Evolutionary conservation across 2,888 invertebrate species (phyloP), one percentile per base, ranked within the genome.

Genomic region (Coelinius sp.): DNA sequence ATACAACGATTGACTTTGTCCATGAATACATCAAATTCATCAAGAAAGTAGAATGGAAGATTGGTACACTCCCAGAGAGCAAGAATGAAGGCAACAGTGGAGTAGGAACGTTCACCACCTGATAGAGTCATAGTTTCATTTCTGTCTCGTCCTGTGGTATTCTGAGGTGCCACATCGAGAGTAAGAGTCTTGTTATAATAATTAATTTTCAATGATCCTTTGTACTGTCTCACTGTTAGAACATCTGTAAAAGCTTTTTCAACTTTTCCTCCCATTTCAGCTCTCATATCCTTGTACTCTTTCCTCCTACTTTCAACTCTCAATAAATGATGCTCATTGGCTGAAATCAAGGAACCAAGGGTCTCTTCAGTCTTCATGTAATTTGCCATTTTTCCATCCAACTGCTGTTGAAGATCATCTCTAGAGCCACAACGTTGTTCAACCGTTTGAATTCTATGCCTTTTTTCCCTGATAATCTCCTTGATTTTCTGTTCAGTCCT

Each of bases 21-120:
- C 94, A 98, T 97, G 85, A 96, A 98, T 0, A 98, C 97, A 84
- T 98, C 98, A 85, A 97, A 98, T 90, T 99, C 98, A 88, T 98
- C 98, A 79, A 98, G 90, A 87, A 97, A 93, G 90, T 94, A 94
- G 89, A 99, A 98, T 0, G 99, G 98, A 82, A 96, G 92, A 83
- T 95, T 93, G 83, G 96, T 94, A 77, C 94, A 94, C 73, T 95
- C 94, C 99, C 99, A 99, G 35, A 99, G 90, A 31, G 98, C 92
- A 88, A 98, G 92, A 77, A 99, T 92, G 87, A 98, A 95, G 38
- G 97, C 95, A 8, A 98, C 95, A 0, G 98, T 98, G n/a, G 97
- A 93, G 89, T 95, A 99, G 1, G 97, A 97, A 70, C 97, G 91
- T 89, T 99, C 99, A 4, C 99, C 99, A 44, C 99, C 99, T 0